These are phyloP conservation scores for Pollachius pollachius DNA, from an alignment of 2,113 vertebrate genomes.

Conservation along the genomic window DNA sequence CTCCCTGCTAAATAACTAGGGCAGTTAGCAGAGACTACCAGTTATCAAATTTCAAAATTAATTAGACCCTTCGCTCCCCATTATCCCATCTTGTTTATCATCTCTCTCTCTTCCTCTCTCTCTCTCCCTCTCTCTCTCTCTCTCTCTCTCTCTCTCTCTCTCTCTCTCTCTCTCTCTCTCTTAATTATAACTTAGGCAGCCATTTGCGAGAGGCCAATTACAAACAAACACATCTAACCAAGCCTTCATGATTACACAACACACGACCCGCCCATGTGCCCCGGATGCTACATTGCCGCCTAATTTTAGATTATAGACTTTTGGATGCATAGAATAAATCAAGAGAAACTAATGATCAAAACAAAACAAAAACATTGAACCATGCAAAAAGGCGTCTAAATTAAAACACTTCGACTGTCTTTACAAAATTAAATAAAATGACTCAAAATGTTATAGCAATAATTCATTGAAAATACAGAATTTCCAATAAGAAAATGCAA, in stretches of 20 bases:
- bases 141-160: conserved; percentile 2
- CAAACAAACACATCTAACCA: conserved; percentile 6
- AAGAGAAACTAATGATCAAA: too few relatives aligned
- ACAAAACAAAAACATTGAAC: too few relatives aligned
- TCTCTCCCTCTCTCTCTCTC: conserved; percentile 13
- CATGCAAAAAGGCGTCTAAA: too few relatives aligned
- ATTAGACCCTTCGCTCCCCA: conserved; percentile 40
- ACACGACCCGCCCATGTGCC: background rate
- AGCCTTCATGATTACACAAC: background rate
- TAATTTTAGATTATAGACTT: too few relatives aligned
- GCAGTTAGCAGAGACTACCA: conserved; percentile 53
- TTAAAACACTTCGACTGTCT: too few relatives aligned
- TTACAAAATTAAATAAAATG: too few relatives aligned
- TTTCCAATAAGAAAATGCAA: too few relatives aligned
- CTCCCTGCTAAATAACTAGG: conserved; percentile 40
- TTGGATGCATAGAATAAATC: too few relatives aligned
- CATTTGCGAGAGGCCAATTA: conserved; percentile 22
- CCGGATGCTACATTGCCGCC: background rate
- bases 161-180: conserved; percentile 12
- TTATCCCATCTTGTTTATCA: conserved; percentile 24
- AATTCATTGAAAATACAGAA: too few relatives aligned
- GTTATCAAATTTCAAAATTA: conserved; percentile 59
- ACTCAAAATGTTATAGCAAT: too few relatives aligned
- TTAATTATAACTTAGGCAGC: conserved; percentile 19
- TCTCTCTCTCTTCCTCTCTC: conserved; percentile 22